A percentile compares a stretch with the other conserved stretches of the same genome.
Conservation (phyloP, 2,888 invertebrate genomes). For the Drosophila ochracea region DNA sequence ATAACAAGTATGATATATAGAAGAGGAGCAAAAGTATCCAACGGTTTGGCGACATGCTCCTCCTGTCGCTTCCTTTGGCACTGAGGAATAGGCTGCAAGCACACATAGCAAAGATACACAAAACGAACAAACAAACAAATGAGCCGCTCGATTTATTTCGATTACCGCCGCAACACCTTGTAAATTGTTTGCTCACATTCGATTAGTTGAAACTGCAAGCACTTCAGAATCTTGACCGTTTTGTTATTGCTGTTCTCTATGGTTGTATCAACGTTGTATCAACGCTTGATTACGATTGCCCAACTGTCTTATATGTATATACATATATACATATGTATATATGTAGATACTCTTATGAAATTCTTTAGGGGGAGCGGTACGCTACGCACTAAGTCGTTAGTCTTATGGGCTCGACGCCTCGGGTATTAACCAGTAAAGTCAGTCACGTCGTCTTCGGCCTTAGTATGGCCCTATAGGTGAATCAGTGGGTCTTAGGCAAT, state of each 20-base stretch:
- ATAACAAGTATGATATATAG: slow-evolving; percentile 91
- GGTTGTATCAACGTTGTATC: slow-evolving; percentile 67
- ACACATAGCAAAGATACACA: slow-evolving; percentile 17
- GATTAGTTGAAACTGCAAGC: slow-evolving; percentile 23
- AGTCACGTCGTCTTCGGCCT: slow-evolving; percentile 1
- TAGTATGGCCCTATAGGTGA: neutral
- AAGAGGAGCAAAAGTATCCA: slow-evolving; percentile 91
- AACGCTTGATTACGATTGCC: slow-evolving; percentile 68
- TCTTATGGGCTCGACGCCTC: slow-evolving; percentile 13
- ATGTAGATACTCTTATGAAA: slow-evolving; percentile 16
- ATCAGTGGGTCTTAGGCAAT: slow-evolving; percentile 6
- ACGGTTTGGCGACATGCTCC: slow-evolving; percentile 91
- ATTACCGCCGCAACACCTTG: slow-evolving; percentile 10
- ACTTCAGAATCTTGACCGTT: slow-evolving; percentile 23
- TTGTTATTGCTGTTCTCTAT: slow-evolving; percentile 57
- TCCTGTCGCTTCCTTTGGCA: slow-evolving; percentile 46
- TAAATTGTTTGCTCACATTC: slow-evolving; percentile 46
- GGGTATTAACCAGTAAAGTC: slow-evolving; percentile 5
- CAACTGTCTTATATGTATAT: slow-evolving; percentile 57
- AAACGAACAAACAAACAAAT: neutral
- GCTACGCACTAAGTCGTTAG: slow-evolving; percentile 12
- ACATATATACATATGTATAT: slow-evolving; percentile 2
- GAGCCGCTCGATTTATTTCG: neutral
- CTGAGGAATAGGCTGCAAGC: slow-evolving; percentile 29
- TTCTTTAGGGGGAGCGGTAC: neutral